A percentile compares a stretch with the other conserved stretches of the same genome.
These are phyloP conservation scores for Atractosteus spatula DNA, from an alignment of 2,113 vertebrate genomes.

Conservation along the genomic window DNA sequence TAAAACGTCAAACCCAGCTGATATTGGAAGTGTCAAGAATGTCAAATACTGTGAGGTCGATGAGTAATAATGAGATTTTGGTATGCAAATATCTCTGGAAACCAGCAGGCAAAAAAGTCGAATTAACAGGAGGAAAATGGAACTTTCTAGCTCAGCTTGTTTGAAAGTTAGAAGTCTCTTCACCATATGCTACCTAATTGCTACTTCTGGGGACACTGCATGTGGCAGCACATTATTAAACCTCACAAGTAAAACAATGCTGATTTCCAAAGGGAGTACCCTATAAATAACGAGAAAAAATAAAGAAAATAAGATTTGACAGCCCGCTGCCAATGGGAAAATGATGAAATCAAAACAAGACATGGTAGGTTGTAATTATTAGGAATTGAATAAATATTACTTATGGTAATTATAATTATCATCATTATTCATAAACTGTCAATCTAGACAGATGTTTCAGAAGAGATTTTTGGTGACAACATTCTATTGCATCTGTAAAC, in stretches of 20 bases:
- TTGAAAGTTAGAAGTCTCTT: not conserved
- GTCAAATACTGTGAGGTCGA: constrained; percentile 22
- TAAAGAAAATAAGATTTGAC: not conserved
- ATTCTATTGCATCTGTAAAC: no score
- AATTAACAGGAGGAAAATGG: not conserved
- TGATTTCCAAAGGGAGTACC: not conserved
- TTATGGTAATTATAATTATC: no score
- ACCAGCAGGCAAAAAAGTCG: not conserved
- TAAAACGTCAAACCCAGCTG: constrained; percentile 6
- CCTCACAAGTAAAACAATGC: not conserved
- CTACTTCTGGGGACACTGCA: constrained; percentile 23
- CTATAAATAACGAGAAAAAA: not conserved
- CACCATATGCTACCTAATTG: not conserved
- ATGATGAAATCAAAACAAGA: not conserved
- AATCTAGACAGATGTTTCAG: no score
- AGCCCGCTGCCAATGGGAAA: no score
- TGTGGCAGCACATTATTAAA: not conserved
- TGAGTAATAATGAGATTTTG: constrained; percentile 25
- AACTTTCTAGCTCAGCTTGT: not conserved
- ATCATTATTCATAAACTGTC: no score
- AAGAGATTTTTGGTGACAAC: no score
- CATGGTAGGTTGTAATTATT: not conserved
- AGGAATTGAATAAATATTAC: not conserved
- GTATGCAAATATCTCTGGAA: constrained; percentile 16
- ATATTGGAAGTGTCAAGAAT: constrained; percentile 28